Evolutionary conservation across 2,113 vertebrate genomes (phyloP).

Genomic region (Puma concolor): DNA sequence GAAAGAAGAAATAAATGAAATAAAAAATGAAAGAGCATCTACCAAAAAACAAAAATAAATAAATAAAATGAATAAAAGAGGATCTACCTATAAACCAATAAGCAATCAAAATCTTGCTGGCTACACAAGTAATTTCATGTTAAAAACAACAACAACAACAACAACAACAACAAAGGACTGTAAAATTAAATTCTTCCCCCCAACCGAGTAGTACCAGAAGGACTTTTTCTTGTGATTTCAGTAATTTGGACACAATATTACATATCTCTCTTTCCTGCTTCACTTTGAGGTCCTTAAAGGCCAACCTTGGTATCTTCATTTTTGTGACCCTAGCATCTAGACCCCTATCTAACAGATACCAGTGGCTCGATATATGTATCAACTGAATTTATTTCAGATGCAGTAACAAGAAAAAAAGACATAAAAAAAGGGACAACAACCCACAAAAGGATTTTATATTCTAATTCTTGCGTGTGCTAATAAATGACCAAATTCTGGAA

Average conservation of each 20-base stretch:
- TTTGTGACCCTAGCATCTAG: background rate
- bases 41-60: background rate
- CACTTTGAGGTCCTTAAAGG: background rate
- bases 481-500: background rate
- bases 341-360: background rate
- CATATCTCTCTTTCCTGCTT: background rate
- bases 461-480: background rate
- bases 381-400: constrained; percentile 59
- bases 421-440: background rate
- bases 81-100: background rate
- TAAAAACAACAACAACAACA: background rate
- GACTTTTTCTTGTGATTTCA: background rate
- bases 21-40: background rate
- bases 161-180: background rate
- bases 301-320: background rate
- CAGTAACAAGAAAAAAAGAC: background rate
- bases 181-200: background rate
- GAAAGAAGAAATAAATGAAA: background rate
- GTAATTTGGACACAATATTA: background rate
- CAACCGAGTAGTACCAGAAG: background rate
- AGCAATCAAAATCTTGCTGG: background rate
- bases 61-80: background rate
- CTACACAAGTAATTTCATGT: background rate
- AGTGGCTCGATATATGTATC: background rate
- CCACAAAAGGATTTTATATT: background rate